These are phyloP conservation scores for Sceloporus tristichus DNA, from an alignment of 2,113 vertebrate species.

Conservation along the genomic window DNA sequence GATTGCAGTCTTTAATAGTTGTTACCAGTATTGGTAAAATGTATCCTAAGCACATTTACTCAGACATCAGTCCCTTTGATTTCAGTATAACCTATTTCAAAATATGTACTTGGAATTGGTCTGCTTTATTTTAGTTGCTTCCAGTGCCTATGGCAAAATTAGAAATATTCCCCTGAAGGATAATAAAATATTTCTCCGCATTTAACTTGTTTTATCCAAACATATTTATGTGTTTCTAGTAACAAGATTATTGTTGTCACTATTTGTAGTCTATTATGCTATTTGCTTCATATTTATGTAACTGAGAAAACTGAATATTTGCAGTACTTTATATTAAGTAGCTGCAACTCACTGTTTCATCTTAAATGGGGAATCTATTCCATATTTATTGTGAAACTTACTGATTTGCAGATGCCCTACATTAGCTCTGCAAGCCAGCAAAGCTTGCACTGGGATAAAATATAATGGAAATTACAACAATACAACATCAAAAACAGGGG, in stretches of 20 bases:
- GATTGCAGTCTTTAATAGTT: constrained; percentile 9
- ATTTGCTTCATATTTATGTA: neutral
- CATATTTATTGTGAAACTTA: neutral
- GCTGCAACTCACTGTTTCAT: neutral
- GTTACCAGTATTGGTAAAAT: neutral
- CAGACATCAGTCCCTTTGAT: neutral
- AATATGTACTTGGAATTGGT: neutral
- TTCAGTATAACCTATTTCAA: constrained; percentile 3
- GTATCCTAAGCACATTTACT: neutral
- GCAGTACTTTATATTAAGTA: neutral
- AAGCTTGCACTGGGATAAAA: neutral
- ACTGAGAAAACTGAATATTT: constrained; percentile 7
- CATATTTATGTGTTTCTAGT: neutral
- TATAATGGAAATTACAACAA: neutral
- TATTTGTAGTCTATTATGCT: neutral
- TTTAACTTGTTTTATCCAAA: neutral
- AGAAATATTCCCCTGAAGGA: neutral
- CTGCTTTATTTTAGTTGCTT: neutral
- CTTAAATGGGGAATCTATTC: constrained; percentile 2
- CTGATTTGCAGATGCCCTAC: neutral
- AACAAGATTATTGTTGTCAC: neutral
- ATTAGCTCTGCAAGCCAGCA: neutral
- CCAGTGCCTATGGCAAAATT: neutral
- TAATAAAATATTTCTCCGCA: neutral
- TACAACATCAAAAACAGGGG: neutral